Percentiles rank a stretch among this genome's conserved stretches.
Conservation (phyloP, 2,113 vertebrate genomes). For the Vulpes lagopus region DNA sequence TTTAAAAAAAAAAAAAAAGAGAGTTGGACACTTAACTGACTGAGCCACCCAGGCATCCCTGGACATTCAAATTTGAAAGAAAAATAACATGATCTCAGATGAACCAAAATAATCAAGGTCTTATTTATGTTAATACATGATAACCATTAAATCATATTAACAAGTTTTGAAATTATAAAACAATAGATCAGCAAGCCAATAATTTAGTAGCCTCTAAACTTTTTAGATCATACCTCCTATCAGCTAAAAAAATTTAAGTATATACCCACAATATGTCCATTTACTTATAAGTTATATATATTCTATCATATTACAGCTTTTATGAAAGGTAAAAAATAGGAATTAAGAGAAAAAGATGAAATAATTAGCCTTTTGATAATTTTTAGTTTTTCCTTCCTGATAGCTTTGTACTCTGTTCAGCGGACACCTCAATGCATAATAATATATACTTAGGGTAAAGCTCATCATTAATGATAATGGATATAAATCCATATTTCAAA, state of each 20-base stretch:
- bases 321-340: constrained; percentile 42
- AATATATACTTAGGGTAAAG: neutral
- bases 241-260: neutral
- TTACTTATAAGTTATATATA: neutral
- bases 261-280: neutral
- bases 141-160: constrained; percentile 43
- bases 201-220: neutral
- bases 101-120: constrained; percentile 36
- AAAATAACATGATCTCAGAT: constrained; percentile 50
- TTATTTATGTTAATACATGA: constrained; percentile 13
- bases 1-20: no score
- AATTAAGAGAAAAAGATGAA: neutral
- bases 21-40: neutral
- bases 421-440: neutral
- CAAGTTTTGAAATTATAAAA: constrained; percentile 18
- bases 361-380: neutral
- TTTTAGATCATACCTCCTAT: neutral
- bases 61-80: neutral
- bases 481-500: neutral
- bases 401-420: neutral
- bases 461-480: neutral
- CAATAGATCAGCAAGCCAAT: constrained; percentile 38
- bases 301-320: constrained; percentile 8
- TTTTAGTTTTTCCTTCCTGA: constrained; percentile 30
- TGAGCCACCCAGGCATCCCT: neutral